phyloP scores from a whole-genome alignment of 2,797 vertebrate genomes.

The Myripristis jacobus region DNA sequence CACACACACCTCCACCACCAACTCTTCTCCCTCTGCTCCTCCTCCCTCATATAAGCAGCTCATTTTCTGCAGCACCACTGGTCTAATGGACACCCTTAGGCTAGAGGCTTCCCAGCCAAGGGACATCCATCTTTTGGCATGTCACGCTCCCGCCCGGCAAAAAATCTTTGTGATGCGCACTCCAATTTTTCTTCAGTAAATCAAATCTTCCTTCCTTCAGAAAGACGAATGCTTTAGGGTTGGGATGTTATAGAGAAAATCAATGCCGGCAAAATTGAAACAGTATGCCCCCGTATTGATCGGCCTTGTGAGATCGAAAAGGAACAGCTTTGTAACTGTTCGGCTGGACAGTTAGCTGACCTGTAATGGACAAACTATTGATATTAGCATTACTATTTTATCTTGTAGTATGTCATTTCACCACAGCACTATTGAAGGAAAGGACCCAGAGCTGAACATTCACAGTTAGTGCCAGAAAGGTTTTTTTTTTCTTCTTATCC shows the following conservation, averaged over 20 bases:
- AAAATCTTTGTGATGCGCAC: slow-evolving; percentile 99
- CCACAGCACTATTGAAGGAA: slow-evolving; percentile 67
- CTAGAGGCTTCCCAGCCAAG: slow-evolving; percentile 93
- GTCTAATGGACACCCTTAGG: slow-evolving; percentile 99
- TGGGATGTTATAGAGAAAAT: slow-evolving; percentile 98
- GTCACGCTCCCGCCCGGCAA: slow-evolving; percentile 93
- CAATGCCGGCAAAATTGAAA: slow-evolving; percentile 99
- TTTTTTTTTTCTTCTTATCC: slow-evolving; percentile 25
- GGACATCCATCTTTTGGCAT: slow-evolving; percentile 98
- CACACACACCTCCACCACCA: slow-evolving; percentile 33
- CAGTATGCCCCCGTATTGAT: slow-evolving; percentile 99
- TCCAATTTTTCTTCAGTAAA: slow-evolving; percentile 99
- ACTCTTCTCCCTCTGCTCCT: slow-evolving; percentile 63
- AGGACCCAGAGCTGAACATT: slow-evolving; percentile 33
- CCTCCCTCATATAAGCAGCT: slow-evolving; percentile 84
- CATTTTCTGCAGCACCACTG: slow-evolving; percentile 89
- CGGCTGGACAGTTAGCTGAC: slow-evolving; percentile 99
- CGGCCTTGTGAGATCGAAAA: slow-evolving; percentile 97
- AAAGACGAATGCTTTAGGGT: slow-evolving; percentile 99
- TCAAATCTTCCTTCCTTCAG: slow-evolving; percentile 99
- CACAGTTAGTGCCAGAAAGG: slow-evolving; percentile 18
- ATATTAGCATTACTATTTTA: slow-evolving; percentile 99
- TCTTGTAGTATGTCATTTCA: slow-evolving; percentile 95
- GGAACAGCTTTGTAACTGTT: slow-evolving; percentile 99
- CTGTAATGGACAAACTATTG: slow-evolving; percentile 99